These are phyloP conservation scores for Anaspis maculata DNA, from an alignment of 2,888 invertebrate species.

Conservation along the genomic window DNA sequence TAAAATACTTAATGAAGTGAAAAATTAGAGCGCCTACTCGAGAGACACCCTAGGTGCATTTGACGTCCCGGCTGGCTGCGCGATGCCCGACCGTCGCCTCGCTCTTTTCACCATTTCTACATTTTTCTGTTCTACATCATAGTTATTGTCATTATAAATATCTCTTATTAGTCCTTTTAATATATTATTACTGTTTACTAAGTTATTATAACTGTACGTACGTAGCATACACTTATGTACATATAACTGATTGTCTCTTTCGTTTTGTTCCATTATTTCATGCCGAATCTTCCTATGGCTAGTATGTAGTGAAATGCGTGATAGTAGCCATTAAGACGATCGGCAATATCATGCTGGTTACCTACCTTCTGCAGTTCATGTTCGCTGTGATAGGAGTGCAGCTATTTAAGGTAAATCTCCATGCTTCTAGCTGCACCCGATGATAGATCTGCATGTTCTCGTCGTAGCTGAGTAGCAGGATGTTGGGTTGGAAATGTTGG, in stretches of 20 bases:
- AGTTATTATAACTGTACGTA: too few species aligned
- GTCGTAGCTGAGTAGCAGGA: slow-evolving; percentile 34
- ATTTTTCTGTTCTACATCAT: neutral
- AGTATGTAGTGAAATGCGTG: slow-evolving; percentile 99
- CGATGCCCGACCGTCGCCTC: slow-evolving; percentile 24
- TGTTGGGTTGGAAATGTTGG: slow-evolving; percentile 12
- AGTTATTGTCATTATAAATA: neutral
- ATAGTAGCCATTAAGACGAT: slow-evolving; percentile 98
- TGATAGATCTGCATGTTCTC: slow-evolving; percentile 39
- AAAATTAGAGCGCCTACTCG: slow-evolving; percentile 6
- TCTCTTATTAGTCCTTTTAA: too few species aligned
- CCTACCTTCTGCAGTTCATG: slow-evolving; percentile 99
- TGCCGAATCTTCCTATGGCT: slow-evolving; percentile 36
- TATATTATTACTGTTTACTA: too few species aligned
- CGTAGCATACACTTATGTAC: too few species aligned
- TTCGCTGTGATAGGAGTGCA: slow-evolving; percentile 99
- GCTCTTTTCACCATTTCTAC: neutral
- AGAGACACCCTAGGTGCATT: slow-evolving; percentile 40
- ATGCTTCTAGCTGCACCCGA: slow-evolving; percentile 35
- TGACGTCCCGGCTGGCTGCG: slow-evolving; percentile 37
- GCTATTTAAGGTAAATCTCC: slow-evolving; percentile 88
- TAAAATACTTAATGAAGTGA: neutral
- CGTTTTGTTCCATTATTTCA: slow-evolving; percentile 39
- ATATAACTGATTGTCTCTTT: slow-evolving; percentile 26
- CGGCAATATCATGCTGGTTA: slow-evolving; percentile 99